Percentiles rank a stretch among this genome's conserved stretches.
These are phyloP conservation scores for Solea senegalensis DNA, from an alignment of 2,113 vertebrate genomes.

Conservation along the genomic window DNA sequence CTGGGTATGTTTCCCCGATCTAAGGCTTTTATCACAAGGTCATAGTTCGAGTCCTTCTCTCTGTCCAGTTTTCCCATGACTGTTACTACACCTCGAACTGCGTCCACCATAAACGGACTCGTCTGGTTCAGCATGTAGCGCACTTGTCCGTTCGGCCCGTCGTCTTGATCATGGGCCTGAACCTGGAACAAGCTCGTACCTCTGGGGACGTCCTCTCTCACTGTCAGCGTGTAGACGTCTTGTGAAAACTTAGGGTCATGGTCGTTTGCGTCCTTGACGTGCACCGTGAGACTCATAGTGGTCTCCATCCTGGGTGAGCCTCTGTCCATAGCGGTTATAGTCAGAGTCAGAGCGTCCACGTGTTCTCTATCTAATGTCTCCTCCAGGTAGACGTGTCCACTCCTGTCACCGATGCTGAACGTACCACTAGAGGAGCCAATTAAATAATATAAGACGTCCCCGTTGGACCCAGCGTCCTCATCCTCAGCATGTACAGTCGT, in stretches of 20 bases:
- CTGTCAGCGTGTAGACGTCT: conserved; percentile 60
- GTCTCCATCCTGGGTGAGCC: conserved; percentile 67
- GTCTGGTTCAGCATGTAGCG: conserved; percentile 61
- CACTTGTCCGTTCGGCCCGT: conserved; percentile 72
- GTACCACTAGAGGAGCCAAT: conserved; percentile 33
- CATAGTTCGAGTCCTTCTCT: conserved; percentile 67
- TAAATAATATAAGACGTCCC: conserved; percentile 73
- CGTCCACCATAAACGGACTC: conserved; percentile 71
- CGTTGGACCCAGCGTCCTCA: conserved; percentile 73
- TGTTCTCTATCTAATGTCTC: conserved; percentile 76
- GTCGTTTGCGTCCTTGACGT: conserved; percentile 79
- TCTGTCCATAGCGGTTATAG: conserved; percentile 70
- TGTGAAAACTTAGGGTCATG: conserved; percentile 75
- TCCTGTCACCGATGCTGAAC: conserved; percentile 70
- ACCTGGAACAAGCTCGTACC: conserved; percentile 70
- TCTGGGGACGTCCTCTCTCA: conserved; percentile 69
- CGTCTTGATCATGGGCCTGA: conserved; percentile 74
- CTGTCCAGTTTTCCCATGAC: conserved; percentile 74
- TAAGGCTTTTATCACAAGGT: conserved; percentile 38
- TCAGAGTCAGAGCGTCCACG: conserved; percentile 59
- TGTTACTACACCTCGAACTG: conserved; percentile 69
- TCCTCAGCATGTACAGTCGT: conserved; percentile 72
- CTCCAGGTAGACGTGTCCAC: conserved; percentile 73
- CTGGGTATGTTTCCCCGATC: conserved; percentile 57
- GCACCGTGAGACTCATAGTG: conserved; percentile 66